phyloP scores from a whole-genome alignment of 2,113 vertebrate species.

The Arothron firmamentum region DNA sequence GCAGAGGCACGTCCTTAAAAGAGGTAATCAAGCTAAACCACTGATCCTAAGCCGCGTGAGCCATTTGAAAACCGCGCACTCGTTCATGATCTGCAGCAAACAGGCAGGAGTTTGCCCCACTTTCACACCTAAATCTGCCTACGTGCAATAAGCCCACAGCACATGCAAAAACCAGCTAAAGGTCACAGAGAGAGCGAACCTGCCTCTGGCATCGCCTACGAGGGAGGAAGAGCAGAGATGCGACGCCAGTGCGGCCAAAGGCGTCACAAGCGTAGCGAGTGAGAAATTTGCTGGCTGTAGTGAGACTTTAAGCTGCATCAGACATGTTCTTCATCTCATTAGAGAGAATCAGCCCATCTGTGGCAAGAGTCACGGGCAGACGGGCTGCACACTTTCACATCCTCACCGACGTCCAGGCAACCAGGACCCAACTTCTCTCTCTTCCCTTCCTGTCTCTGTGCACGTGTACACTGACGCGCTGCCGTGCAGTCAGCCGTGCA shows the following conservation, averaged over 20 bases:
- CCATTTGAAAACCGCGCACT: conserved; percentile 61
- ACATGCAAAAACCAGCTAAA: background rate
- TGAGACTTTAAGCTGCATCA: conserved; percentile 50
- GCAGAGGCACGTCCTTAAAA: conserved; percentile 66
- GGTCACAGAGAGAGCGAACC: background rate
- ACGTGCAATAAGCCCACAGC: background rate
- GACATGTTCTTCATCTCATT: conserved; percentile 58
- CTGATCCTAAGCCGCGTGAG: conserved; percentile 71
- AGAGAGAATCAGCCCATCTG: conserved; percentile 64
- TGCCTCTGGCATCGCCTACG: background rate
- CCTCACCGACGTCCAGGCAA: conserved; percentile 41
- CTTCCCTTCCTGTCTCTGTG: conserved; percentile 32
- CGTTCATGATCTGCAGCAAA: conserved; percentile 43
- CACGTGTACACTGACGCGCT: background rate
- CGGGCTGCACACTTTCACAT: conserved; percentile 64
- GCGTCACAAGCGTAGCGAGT: background rate
- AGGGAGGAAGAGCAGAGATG: background rate
- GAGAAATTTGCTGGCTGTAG: conserved; percentile 41
- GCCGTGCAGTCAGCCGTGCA: conserved; percentile 9
- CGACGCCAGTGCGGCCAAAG: conserved; percentile 7
- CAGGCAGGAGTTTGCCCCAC: conserved; percentile 23
- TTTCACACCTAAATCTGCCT: conserved; percentile 5
- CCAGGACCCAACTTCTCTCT: conserved; percentile 31
- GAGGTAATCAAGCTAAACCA: conserved; percentile 71
- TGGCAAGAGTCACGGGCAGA: conserved; percentile 56